phyloP scores from a whole-genome alignment of 2,888 invertebrate genomes.

The Coelogynopora nodosa region DNA sequence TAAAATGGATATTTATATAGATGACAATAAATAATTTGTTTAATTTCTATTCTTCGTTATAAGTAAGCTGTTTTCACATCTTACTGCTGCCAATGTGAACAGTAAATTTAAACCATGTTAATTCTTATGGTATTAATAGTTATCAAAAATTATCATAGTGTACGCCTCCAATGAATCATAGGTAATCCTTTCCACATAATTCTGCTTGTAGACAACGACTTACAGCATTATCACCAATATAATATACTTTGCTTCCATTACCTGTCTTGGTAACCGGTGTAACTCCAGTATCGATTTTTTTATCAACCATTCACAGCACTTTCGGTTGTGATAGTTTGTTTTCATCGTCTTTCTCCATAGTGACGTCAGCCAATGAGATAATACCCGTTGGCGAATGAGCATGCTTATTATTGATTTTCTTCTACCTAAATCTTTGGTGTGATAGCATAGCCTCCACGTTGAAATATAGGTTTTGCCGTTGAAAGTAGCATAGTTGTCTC shows the following conservation, averaged over 20 bases:
- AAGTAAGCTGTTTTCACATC: too few relatives aligned
- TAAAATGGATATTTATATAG: too few relatives aligned
- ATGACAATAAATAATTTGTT: too few relatives aligned
- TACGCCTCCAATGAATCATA: too few relatives aligned
- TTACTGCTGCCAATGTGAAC: too few relatives aligned
- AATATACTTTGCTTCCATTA: slow-evolving; percentile 14
- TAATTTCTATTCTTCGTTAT: too few relatives aligned
- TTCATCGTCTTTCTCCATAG: slow-evolving; percentile 18
- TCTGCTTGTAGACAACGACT: too few relatives aligned
- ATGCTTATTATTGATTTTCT: slow-evolving; percentile 26
- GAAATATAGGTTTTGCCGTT: slow-evolving; percentile 19
- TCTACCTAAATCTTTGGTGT: neutral
- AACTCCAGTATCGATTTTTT: neutral
- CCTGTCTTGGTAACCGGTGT: slow-evolving; percentile 23
- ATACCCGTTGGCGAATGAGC: slow-evolving; percentile 23
- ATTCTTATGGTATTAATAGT: too few relatives aligned
- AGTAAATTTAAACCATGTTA: too few relatives aligned
- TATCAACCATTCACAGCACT: slow-evolving; percentile 9
- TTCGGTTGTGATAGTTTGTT: neutral
- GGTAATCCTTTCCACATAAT: too few relatives aligned
- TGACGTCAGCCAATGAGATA: slow-evolving; percentile 24
- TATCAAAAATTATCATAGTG: too few relatives aligned
- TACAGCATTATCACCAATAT: too few relatives aligned
- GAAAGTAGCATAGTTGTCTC: neutral
- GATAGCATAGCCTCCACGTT: slow-evolving; percentile 19